phyloP scores from a whole-genome alignment of 2,797 vertebrate species.

The Dicrostonyx torquatus region DNA sequence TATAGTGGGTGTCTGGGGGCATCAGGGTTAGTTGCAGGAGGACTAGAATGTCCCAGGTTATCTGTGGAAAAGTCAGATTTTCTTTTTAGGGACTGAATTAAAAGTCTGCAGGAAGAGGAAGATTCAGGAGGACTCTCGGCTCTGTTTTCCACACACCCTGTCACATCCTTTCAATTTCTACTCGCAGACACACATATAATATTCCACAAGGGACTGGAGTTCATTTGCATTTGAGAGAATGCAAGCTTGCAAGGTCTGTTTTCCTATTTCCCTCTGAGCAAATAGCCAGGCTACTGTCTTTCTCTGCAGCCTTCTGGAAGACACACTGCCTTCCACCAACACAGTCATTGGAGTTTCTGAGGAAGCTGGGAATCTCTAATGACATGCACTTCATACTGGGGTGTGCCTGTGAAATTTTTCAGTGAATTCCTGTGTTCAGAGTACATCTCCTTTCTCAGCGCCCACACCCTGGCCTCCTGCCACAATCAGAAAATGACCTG shows the following conservation, averaged over 20 bases:
- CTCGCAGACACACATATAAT: not conserved
- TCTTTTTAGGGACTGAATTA: not conserved
- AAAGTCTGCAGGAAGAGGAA: not conserved
- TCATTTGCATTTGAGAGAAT: constrained; percentile 62
- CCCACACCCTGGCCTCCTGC: not conserved
- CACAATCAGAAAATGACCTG: not conserved
- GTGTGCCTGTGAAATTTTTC: not conserved
- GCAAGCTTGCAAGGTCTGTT: constrained; percentile 8
- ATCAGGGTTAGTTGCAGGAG: not conserved
- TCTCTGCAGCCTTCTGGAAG: constrained; percentile 8
- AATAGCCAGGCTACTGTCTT: not conserved
- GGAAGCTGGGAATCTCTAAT: not conserved
- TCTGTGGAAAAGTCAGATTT: not conserved
- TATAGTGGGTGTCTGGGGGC: not conserved
- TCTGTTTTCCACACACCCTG: constrained; percentile 21
- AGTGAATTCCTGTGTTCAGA: not conserved
- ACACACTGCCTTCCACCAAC: constrained; percentile 36
- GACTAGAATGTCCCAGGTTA: not conserved
- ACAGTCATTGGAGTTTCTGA: not conserved
- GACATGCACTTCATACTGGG: not conserved
- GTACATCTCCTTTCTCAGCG: not conserved
- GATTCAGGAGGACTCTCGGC: not conserved
- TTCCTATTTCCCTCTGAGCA: not conserved
- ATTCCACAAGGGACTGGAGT: constrained; percentile 35
- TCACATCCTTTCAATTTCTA: constrained; percentile 11